Evolutionary conservation across 2,888 invertebrate genomes (phyloP).

Genomic region (Yponomeuta plumbellus): DNA sequence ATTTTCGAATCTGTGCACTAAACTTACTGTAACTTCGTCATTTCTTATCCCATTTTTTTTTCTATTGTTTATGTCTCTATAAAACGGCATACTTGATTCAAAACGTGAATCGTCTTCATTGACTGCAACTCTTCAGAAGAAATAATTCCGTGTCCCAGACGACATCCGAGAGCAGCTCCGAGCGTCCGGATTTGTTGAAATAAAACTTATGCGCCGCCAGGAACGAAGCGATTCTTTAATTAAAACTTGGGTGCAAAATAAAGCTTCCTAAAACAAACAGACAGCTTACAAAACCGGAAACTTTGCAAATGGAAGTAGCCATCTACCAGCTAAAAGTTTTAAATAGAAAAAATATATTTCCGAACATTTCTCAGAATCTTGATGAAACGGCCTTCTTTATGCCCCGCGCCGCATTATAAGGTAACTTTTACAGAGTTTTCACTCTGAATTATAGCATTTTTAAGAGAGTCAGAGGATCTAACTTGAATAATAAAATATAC

Average conservation of each 20-base stretch:
- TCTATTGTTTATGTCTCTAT: too few relatives aligned
- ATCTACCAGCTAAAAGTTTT: slow-evolving; percentile 2
- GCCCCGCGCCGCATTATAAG: not conserved
- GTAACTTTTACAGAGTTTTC: not conserved
- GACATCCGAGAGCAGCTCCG: too few relatives aligned
- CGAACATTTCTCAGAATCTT: not conserved
- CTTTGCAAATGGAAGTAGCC: not conserved
- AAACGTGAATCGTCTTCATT: too few relatives aligned
- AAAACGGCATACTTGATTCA: too few relatives aligned
- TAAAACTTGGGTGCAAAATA: not conserved
- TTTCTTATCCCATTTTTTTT: too few relatives aligned
- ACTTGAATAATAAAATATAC: not conserved
- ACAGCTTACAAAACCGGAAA: not conserved
- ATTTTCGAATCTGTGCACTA: too few relatives aligned
- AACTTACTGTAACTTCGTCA: too few relatives aligned
- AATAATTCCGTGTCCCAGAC: too few relatives aligned
- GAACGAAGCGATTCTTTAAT: not conserved
- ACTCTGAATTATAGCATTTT: not conserved
- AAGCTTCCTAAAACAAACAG: not conserved
- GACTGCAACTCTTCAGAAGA: too few relatives aligned
- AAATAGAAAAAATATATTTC: not conserved
- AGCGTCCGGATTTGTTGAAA: too few relatives aligned
- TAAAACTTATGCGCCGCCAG: not conserved
- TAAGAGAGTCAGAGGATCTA: not conserved
- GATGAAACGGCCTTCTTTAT: slow-evolving; percentile 1